Evolutionary conservation across 2,113 vertebrate genomes (phyloP).

Genomic region (Pseudopodoces humilis): DNA sequence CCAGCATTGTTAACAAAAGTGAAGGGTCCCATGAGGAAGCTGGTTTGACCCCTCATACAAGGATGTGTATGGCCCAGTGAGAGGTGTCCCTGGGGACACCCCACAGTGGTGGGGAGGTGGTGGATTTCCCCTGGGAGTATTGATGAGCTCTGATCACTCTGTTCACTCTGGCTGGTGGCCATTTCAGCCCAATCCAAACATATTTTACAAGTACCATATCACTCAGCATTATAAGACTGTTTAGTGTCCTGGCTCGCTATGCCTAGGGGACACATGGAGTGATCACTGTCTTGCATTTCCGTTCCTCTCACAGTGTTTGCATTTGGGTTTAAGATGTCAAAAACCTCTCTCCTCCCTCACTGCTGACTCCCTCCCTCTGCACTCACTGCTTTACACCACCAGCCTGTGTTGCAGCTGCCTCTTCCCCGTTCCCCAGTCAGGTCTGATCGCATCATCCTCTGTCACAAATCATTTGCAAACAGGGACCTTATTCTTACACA

Average conservation of each 20-base stretch:
- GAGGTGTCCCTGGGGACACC: background rate
- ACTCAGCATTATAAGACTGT: background rate
- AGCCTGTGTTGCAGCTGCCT: background rate
- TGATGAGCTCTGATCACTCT: background rate
- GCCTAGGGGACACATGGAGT: rapidly evolving
- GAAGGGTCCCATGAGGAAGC: background rate
- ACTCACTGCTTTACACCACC: background rate
- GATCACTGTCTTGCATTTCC: background rate
- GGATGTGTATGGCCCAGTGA: rapidly evolving
- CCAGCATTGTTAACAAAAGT: background rate
- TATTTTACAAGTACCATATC: background rate
- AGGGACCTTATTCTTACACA: background rate
- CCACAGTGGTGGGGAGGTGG: rapidly evolving
- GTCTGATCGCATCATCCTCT: background rate
- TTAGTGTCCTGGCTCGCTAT: background rate
- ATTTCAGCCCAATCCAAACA: background rate
- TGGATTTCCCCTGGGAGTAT: background rate
- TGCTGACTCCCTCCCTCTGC: background rate
- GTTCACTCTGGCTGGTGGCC: background rate
- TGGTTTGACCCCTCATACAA: background rate
- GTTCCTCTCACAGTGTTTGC: background rate
- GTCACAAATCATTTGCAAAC: background rate
- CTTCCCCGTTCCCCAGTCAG: background rate
- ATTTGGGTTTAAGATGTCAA: background rate
- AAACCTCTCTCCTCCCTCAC: background rate